Percentiles rank a stretch among this genome's conserved stretches.
Conservation (phyloP, 2,797 vertebrate genomes). For the Semaprochilodus insignis region DNA sequence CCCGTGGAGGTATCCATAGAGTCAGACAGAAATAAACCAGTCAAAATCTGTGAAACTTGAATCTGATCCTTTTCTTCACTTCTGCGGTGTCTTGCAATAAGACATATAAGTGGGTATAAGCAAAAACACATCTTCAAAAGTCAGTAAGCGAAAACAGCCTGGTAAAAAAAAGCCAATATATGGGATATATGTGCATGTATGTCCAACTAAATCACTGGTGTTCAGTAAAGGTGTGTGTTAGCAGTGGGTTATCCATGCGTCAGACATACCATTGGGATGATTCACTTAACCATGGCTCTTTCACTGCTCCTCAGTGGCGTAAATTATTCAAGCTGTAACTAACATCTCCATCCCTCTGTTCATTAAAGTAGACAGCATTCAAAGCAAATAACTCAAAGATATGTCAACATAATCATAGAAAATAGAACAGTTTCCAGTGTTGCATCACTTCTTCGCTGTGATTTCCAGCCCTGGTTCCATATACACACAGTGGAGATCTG, state of each 20-base stretch:
- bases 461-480: background rate
- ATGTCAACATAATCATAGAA: background rate
- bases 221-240: background rate
- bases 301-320: constrained; percentile 15
- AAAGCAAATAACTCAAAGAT: constrained; percentile 28
- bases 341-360: background rate
- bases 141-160: too few relatives aligned
- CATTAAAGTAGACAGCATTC: constrained; percentile 22
- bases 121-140: too few relatives aligned
- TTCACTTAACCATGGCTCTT: constrained; percentile 23
- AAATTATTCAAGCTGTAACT: constrained; percentile 38
- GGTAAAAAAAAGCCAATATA: too few relatives aligned
- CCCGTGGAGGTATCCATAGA: too few relatives aligned
- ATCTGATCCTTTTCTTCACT: too few relatives aligned
- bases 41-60: too few relatives aligned
- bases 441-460: background rate
- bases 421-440: background rate
- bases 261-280: constrained; percentile 17
- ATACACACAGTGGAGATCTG: too few relatives aligned
- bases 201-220: too few relatives aligned
- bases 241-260: background rate
- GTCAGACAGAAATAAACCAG: too few relatives aligned
- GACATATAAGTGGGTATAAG: too few relatives aligned
- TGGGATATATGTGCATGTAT: too few relatives aligned
- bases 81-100: too few relatives aligned